Conservation (phyloP, 2,113 vertebrate genomes). For the Cairina moschata region DNA sequence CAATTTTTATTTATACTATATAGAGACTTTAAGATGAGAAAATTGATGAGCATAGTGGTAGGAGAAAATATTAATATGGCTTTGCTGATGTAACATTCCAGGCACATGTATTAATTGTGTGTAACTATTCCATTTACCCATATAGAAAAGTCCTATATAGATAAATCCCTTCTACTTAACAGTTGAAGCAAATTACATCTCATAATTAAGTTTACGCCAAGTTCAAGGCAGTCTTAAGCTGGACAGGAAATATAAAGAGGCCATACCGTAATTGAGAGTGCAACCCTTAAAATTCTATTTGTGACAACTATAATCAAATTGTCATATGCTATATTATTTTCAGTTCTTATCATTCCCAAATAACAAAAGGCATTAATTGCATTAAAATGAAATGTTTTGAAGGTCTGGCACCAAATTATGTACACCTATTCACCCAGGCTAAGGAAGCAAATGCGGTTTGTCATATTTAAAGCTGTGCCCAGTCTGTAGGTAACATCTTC, state of each 20-base stretch:
- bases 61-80: neutral
- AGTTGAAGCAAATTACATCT: constrained; percentile 27
- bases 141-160: neutral
- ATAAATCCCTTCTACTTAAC: constrained; percentile 32
- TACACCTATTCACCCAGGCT: neutral
- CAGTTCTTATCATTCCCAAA: constrained; percentile 24
- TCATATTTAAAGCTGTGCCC: constrained; percentile 53
- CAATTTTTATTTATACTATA: constrained; percentile 29
- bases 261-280: neutral
- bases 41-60: constrained; percentile 10
- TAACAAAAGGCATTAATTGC: constrained; percentile 3
- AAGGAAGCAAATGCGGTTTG: constrained; percentile 42
- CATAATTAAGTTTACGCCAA: constrained; percentile 38
- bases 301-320: constrained; percentile 47
- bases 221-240: constrained; percentile 19
- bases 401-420: neutral
- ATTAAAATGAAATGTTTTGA: constrained; percentile 24
- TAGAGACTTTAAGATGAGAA: neutral
- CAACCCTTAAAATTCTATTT: constrained; percentile 51
- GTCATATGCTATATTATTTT: constrained; percentile 40
- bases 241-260: neutral
- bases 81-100: constrained; percentile 26
- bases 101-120: constrained; percentile 32
- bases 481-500: constrained; percentile 48
- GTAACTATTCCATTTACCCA: constrained; percentile 45